These are phyloP conservation scores for Fragum sueziense DNA, from an alignment of 2,888 invertebrate genomes.

Conservation along the genomic window DNA sequence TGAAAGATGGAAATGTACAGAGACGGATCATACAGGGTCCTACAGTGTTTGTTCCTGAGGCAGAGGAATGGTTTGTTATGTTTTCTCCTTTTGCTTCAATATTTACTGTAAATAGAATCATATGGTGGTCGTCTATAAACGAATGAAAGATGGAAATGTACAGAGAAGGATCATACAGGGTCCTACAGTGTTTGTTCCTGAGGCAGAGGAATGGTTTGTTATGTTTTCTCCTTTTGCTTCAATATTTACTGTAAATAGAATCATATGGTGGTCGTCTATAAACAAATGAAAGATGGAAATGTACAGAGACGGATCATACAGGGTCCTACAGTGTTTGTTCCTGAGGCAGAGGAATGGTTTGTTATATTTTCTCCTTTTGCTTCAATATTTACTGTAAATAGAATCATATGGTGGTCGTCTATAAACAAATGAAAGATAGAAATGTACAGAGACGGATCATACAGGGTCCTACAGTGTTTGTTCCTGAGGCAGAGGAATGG, in stretches of 20 bases:
- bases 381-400: no score
- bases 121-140: slow-evolving; percentile 77
- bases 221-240: no score
- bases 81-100: no score
- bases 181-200: slow-evolving; percentile 78
- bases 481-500: slow-evolving; percentile 80
- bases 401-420: slow-evolving; percentile 79
- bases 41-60: slow-evolving; percentile 77
- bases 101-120: no score
- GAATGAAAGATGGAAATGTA: slow-evolving; percentile 70
- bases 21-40: slow-evolving; percentile 79
- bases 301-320: slow-evolving; percentile 78
- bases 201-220: slow-evolving; percentile 79
- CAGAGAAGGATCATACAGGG: slow-evolving; percentile 78
- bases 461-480: slow-evolving; percentile 78
- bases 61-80: slow-evolving; percentile 79
- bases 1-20: slow-evolving; percentile 73
- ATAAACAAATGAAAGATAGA: slow-evolving; percentile 71
- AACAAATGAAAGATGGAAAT: slow-evolving; percentile 67
- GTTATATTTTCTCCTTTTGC: no score
- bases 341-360: slow-evolving; percentile 79
- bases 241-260: no score
- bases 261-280: slow-evolving; percentile 79
- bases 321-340: slow-evolving; percentile 79
- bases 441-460: slow-evolving; percentile 77